phyloP scores from a whole-genome alignment of 1,140 invertebrate genomes.

The Triops longicaudatus region DNA sequence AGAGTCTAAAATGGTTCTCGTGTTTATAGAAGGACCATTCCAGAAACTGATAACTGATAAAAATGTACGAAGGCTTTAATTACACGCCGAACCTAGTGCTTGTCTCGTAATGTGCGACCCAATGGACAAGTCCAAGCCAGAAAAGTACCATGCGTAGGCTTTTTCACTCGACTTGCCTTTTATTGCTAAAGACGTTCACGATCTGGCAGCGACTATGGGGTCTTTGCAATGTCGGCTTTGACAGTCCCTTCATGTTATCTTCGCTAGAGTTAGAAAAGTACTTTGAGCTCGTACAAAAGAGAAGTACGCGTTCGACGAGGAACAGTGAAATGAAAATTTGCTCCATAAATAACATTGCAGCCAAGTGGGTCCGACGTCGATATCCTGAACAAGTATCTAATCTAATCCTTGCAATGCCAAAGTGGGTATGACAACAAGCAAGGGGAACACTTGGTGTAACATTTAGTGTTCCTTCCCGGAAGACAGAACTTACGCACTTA shows the following conservation, averaged over 20 bases:
- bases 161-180: neutral
- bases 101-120: neutral
- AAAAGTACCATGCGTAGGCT: neutral
- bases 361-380: neutral
- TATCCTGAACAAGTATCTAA: neutral
- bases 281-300: neutral
- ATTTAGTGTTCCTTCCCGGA: neutral
- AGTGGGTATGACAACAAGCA: neutral
- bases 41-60: constrained; percentile 8
- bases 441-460: neutral
- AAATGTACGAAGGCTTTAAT: neutral
- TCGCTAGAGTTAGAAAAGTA: neutral
- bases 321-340: neutral
- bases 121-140: neutral
- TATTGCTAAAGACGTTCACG: neutral
- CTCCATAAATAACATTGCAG: neutral
- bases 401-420: neutral
- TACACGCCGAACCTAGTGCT: neutral
- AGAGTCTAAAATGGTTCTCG: neutral
- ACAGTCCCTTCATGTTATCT: neutral
- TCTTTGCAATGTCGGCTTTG: neutral
- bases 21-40: neutral
- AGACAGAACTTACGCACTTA: neutral
- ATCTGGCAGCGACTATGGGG: neutral
- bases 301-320: neutral